Evolutionary conservation across 2,888 invertebrate genomes (phyloP).

Genomic region (Homarus gammarus): DNA sequence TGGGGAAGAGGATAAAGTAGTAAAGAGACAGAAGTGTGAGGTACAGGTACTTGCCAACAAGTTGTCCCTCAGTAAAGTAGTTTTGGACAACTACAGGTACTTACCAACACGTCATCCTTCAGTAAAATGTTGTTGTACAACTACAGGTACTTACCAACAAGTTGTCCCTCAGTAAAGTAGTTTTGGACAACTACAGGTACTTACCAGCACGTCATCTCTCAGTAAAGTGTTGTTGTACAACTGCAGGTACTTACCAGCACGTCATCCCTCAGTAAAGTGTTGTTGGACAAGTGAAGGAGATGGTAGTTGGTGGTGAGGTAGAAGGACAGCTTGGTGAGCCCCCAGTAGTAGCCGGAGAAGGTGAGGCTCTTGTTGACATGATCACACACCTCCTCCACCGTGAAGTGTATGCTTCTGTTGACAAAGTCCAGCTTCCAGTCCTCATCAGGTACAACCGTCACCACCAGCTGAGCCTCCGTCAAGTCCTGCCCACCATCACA

Average conservation of each 20-base stretch:
- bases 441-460: conserved; percentile 36
- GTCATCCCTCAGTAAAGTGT: conserved; percentile 39
- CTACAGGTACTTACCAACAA: no score
- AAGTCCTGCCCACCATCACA: neutral
- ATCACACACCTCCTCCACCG: conserved; percentile 40
- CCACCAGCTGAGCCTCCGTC: conserved; percentile 25
- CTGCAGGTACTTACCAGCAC: conserved; percentile 4
- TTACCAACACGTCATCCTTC: no score
- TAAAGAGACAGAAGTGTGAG: no score
- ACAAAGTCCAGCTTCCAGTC: conserved; percentile 50
- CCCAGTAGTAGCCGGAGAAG: conserved; percentile 68
- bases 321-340: conserved; percentile 40
- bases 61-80: no score
- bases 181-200: neutral
- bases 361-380: conserved; percentile 51
- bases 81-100: no score
- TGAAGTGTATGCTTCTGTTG: conserved; percentile 30
- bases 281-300: neutral
- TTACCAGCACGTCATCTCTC: conserved; percentile 43
- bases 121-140: no score
- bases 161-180: no score
- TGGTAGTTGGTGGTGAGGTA: conserved; percentile 50
- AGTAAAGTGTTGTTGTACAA: neutral
- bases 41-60: no score
- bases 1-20: no score